phyloP scores from a whole-genome alignment of 2,888 invertebrate species.

The Drosophila nr. fundita region DNA sequence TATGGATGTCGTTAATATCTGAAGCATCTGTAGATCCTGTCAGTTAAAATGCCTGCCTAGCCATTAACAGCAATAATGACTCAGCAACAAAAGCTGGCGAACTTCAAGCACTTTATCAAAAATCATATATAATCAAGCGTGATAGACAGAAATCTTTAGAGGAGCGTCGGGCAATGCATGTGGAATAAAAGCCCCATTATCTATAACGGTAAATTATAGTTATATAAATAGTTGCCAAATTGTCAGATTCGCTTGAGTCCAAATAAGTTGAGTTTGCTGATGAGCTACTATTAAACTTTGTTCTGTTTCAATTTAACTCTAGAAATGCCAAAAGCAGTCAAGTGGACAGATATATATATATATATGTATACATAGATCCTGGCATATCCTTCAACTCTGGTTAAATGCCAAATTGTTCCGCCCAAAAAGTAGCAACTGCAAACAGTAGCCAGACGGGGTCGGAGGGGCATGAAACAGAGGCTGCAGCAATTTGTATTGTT shows the following conservation, averaged over 20 bases:
- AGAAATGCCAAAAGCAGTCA: not conserved
- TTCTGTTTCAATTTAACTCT: not conserved
- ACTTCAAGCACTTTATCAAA: not conserved
- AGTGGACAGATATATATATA: slow-evolving; percentile 14
- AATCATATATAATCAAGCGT: not conserved
- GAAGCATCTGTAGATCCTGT: not conserved
- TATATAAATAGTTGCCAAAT: not conserved
- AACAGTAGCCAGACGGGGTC: not conserved
- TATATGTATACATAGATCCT: slow-evolving; percentile 2
- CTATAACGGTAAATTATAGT: not conserved
- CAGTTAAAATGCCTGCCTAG: not conserved
- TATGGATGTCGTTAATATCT: not conserved
- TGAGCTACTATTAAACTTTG: not conserved
- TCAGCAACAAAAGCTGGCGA: not conserved
- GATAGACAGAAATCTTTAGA: not conserved
- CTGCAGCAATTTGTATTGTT: slow-evolving; percentile 48
- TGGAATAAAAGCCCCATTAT: not conserved
- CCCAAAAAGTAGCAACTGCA: slow-evolving; percentile 38
- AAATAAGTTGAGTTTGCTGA: not conserved
- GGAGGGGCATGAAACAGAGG: not conserved
- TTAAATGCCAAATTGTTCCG: slow-evolving; percentile 69
- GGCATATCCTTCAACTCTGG: slow-evolving; percentile 68
- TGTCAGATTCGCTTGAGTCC: not conserved
- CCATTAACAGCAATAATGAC: not conserved
- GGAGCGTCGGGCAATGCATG: not conserved